Percentiles rank a stretch among this genome's conserved stretches.
Conservation (phyloP, 2,797 vertebrate genomes). For the Mormyrops boulengeri region DNA sequence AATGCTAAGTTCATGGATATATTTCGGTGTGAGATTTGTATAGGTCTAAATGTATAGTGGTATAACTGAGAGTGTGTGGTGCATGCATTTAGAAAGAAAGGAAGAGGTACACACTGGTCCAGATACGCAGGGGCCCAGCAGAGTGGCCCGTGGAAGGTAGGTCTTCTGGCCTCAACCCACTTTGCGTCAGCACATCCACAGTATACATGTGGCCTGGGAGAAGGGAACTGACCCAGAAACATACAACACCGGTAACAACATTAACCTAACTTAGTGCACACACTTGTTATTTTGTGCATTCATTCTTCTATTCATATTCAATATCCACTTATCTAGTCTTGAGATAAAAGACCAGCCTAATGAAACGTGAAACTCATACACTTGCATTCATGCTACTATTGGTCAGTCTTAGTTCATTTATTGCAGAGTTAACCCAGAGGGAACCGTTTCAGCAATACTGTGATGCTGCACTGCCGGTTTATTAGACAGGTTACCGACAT, state of each 20-base stretch:
- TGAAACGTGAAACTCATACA: background rate
- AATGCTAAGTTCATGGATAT: background rate
- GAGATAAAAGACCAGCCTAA: background rate
- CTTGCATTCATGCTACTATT: background rate
- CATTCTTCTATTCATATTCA: background rate
- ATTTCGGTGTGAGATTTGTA: background rate
- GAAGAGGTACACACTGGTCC: conserved; percentile 76
- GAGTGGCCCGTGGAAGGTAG: conserved; percentile 77
- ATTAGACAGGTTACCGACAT: background rate
- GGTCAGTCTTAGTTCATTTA: background rate
- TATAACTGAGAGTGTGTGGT: background rate
- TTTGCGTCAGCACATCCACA: conserved; percentile 74
- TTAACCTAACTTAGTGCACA: background rate
- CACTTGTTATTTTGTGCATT: background rate
- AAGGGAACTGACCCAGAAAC: conserved; percentile 65
- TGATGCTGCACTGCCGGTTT: background rate
- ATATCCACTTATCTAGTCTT: background rate
- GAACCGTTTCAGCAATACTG: background rate
- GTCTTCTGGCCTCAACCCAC: conserved; percentile 71
- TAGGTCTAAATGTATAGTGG: background rate
- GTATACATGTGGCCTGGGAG: conserved; percentile 80
- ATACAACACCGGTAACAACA: background rate
- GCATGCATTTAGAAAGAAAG: background rate
- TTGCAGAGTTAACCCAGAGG: background rate
- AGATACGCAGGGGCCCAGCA: conserved; percentile 70